Conservation (phyloP, 2,113 vertebrate genomes). For the Pyxicephalus adspersus region DNA sequence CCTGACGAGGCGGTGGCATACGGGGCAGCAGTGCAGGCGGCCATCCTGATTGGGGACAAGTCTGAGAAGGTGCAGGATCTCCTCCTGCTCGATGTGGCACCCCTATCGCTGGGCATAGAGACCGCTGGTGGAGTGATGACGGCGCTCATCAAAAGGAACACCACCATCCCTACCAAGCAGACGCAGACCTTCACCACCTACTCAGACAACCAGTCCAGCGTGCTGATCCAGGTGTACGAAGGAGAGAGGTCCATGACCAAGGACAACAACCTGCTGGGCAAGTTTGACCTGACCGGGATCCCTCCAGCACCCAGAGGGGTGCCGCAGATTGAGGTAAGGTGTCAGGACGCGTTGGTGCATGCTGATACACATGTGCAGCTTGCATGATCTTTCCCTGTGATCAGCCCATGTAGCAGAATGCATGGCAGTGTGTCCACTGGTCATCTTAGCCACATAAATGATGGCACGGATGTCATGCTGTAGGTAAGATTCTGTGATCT, state of each 20-base stretch:
- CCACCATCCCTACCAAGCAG: conserved; percentile 83
- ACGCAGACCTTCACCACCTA: conserved; percentile 85
- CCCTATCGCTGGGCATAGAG: conserved; percentile 80
- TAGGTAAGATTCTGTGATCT: too few relatives aligned
- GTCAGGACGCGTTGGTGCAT: too few relatives aligned
- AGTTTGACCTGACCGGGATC: conserved; percentile 79
- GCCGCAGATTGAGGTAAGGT: conserved; percentile 75
- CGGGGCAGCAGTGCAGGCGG: conserved; percentile 78
- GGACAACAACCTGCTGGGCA: conserved; percentile 83
- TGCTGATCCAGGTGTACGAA: conserved; percentile 79
- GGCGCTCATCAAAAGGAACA: conserved; percentile 80
- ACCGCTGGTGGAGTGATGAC: conserved; percentile 84
- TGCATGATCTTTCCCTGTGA: too few relatives aligned
- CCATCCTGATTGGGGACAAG: conserved; percentile 82
- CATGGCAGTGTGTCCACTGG: too few relatives aligned
- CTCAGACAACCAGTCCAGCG: conserved; percentile 80
- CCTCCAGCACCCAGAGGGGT: conserved; percentile 79
- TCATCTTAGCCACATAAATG: too few relatives aligned
- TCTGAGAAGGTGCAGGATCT: conserved; percentile 82
- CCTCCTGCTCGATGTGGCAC: conserved; percentile 79
- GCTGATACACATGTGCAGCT: too few relatives aligned
- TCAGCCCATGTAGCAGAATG: too few relatives aligned
- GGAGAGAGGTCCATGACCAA: conserved; percentile 82
- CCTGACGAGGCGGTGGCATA: conserved; percentile 83
- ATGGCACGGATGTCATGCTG: too few relatives aligned